These are phyloP conservation scores for Phragmatobia fuliginosa DNA, from an alignment of 2,888 invertebrate species.

Conservation along the genomic window DNA sequence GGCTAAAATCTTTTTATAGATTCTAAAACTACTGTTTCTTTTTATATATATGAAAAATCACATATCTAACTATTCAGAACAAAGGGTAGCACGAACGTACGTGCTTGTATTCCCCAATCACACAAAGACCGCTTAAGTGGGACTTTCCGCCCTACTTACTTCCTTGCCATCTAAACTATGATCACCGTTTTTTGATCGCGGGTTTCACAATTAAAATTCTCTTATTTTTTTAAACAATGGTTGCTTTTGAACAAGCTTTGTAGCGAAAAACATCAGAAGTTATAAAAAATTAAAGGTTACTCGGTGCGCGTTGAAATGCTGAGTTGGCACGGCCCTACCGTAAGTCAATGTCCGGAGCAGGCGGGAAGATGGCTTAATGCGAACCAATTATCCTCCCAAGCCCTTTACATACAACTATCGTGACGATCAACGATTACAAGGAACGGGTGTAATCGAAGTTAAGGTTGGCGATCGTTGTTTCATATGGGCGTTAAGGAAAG, in stretches of 20 bases:
- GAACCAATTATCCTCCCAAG: constrained; percentile 55
- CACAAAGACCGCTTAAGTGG: constrained; percentile 32
- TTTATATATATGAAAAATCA: neutral
- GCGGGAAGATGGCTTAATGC: constrained; percentile 54
- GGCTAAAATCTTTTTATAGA: no score
- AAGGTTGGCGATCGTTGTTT: constrained; percentile 37
- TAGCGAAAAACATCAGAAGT: constrained; percentile 43
- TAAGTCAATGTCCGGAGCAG: constrained; percentile 61
- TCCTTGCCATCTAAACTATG: constrained; percentile 25
- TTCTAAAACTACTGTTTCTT: no score
- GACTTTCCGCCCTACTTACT: constrained; percentile 31
- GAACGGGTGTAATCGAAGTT: constrained; percentile 39
- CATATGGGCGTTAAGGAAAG: constrained; percentile 34
- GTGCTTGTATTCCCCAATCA: constrained; percentile 29
- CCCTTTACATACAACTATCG: constrained; percentile 47
- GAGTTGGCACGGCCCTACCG: constrained; percentile 46
- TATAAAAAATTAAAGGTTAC: constrained; percentile 48
- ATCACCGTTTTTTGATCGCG: constrained; percentile 31
- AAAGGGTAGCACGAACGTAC: constrained; percentile 4
- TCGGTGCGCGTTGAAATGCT: constrained; percentile 38
- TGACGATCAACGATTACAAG: constrained; percentile 42
- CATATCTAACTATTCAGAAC: neutral
- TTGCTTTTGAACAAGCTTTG: constrained; percentile 43
- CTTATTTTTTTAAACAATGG: constrained; percentile 16
- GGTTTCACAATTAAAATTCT: constrained; percentile 23